Evolutionary conservation across 2,797 vertebrate species (phyloP), one percentile per base, ranked within the genome.

Genomic region (Lycodopsis pacificus): DNA sequence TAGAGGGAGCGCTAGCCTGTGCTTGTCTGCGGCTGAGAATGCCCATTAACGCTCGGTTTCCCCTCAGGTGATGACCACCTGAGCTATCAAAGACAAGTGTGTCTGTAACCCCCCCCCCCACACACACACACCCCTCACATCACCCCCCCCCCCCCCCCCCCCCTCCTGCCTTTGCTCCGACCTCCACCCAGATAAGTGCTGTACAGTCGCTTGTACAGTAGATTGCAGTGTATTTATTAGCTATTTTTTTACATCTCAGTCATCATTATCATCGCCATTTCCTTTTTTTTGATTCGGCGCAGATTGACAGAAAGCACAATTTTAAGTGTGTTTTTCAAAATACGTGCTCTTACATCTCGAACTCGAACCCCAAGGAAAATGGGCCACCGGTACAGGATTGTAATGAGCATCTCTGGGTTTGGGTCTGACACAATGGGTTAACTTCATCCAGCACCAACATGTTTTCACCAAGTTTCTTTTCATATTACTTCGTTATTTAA

Each of bases 21-120:
- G 90, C 94, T 90, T 94, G 94, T 90, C 92, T 91, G 81, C 79
- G 84, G 77, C 88, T 71, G 78, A 94, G 92, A 94, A 94, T 93
- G 90, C 92, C 90, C 92, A 92, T 93, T 94, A 92, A 92, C 76
- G 54, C 82, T 91, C 71, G 22, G 74, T 75, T 90, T 68, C 85
- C 92, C 93, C 93, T 94, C 83, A 48, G 93, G 94, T 92, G 92
- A 91, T 92, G 93, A 94, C 94, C 94, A 94, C 93, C 94, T 95
- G 93, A 95, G 91, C 91, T 93, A 94, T 94, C 91, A 94, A 94
- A 95, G 91, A 89, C 88, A 88, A 93, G 75, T 65, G 76, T 88
- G 91, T 92, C 88, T 92, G 85, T 80, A 89, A 82, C 88, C 82
- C 76, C 77, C 48, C 83, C 82, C 63, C 27, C 63, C 48, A 14